Base-by-base conservation (phyloP, 2,797 vertebrate species). In the Peromyscus eremicus region DNA sequence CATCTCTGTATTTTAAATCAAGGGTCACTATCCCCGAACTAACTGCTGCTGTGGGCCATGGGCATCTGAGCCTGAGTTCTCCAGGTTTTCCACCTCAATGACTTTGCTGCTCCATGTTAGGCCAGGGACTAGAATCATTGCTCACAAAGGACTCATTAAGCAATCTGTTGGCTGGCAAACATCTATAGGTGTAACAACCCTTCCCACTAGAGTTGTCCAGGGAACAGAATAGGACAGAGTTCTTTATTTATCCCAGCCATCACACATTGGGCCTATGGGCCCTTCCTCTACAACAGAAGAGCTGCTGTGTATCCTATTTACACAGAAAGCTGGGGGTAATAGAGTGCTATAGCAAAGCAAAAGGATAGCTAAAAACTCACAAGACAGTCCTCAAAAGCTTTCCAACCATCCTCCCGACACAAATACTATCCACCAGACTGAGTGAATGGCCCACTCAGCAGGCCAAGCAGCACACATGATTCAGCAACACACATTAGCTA, bases 81-180 rank as follows among this genome's bases (percentile, higher is more conserved):
- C 71, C 19, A 21, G 37, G 46, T 40, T 87, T 94, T 64, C 84
- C 55, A 2, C 11, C 87, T 93, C 25, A 3, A 10, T 76, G 62
- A 52, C 2, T 90, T 70, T 97, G n/a, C 57, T 94, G 75, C 76
- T 62, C 77, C 49, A 66, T 46, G 52, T 70, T 23, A 71, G 40
- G 55, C 68, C 91, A 83, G 81, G 23, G 75, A 76, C 60, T n/a
- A 23, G 84, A 49, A 68, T 64, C 37, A 3, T 52, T 46, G 62
- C 76, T 94, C 76, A 94, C 93, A 91, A 49, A 23, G 52, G 60
- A 76, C 71, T 29, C 37, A 29, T n/a, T 73, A 40, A 77, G 34
- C 62, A 40, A 52, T 57, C 37, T 29, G 1, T 66, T 57, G 62
- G 70, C 84, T 87, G 66, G 75, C 55, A 14, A 66, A 4, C 23